Evolutionary conservation across 2,888 invertebrate genomes (phyloP), one percentile per base, ranked within the genome.

Genomic region (Lymantria monacha): DNA sequence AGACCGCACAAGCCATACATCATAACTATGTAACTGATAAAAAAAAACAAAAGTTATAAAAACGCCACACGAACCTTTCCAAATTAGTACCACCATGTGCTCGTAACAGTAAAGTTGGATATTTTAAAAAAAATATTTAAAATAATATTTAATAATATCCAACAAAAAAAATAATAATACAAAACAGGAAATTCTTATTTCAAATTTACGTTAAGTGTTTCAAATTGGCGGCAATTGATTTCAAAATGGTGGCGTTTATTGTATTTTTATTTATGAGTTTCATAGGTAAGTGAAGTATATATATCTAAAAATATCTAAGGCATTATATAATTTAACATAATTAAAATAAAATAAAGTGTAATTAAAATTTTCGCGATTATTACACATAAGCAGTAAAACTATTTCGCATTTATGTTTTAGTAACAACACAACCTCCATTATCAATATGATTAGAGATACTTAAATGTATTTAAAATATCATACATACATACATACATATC

Each of bases 271-370:
- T 79, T 41, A 57, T 66, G 48, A 68, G 70, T 63, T 59, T 79
- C 33, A 61, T 72, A 55, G 86, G 87, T 86, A 56, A 79, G 79
- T 68, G 1, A 33, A 38, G 5, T 22, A 7, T 12, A 42, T n/a
- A 30, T 12, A 30, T 40, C 0, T 14, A 22, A 22, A 22, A 3
- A 22, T 22, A 22, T 3, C 2, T 22, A 22, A 22, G 5, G 2
- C 5, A 22, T 22, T 22, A 3, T 22, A 22, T 22, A 3, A 22
- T 22, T 22, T 22, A 22, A 3, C 22, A 22, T 22, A 5, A 3
- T 22, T 22, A 22, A 22, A 22, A 5, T 22, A n/a, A n/a, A n/a
- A n/a, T n/a, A n/a, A n/a, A n/a, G n/a, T 22, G 5, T 22, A 3
- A 22, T 22, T 22, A 5, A 22, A 22, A 5, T 22, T 22, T 22